phyloP scores from a whole-genome alignment of 2,888 invertebrate genomes.

The Adelognathus sp. region DNA sequence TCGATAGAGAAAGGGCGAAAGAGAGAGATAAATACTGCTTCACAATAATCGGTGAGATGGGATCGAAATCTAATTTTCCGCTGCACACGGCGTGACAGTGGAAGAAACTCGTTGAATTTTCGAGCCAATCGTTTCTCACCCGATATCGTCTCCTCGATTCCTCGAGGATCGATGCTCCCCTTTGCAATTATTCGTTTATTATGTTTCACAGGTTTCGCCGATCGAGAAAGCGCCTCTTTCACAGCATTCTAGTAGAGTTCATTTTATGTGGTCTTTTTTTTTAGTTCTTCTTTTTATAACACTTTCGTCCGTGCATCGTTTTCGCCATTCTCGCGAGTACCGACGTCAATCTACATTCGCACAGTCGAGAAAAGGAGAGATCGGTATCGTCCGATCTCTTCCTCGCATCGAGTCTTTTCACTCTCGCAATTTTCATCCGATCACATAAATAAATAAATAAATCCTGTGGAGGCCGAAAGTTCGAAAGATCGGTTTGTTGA shows the following conservation, averaged over 20 bases:
- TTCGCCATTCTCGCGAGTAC: neutral
- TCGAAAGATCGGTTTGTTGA: conserved; percentile 4
- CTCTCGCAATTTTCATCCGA: conserved; percentile 36
- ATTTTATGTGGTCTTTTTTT: conserved; percentile 23
- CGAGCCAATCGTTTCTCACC: conserved; percentile 10
- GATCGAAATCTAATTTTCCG: conserved; percentile 20
- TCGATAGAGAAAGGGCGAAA: neutral
- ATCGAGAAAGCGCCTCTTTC: conserved; percentile 64
- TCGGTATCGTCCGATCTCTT: neutral
- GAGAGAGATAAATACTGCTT: conserved; percentile 1
- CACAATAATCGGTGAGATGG: conserved; percentile 3
- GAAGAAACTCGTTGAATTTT: neutral
- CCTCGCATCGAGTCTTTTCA: conserved; percentile 18
- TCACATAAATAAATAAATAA: conserved; percentile 63
- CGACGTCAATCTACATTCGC: conserved; percentile 22
- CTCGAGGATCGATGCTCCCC: conserved; percentile 5
- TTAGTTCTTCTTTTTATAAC: conserved; percentile 16
- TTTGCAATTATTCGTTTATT: conserved; percentile 63
- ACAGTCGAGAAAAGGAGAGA: neutral
- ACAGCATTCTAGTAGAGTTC: conserved; percentile 53
- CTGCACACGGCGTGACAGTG: conserved; percentile 11
- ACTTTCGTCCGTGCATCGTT: conserved; percentile 20
- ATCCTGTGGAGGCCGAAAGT: conserved; percentile 50
- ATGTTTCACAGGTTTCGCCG: conserved; percentile 66
- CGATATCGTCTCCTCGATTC: neutral